Evolutionary conservation across 37 sponge, comb jelly and placozoan species (phyloP).

Genomic region (Crambe crambe): DNA sequence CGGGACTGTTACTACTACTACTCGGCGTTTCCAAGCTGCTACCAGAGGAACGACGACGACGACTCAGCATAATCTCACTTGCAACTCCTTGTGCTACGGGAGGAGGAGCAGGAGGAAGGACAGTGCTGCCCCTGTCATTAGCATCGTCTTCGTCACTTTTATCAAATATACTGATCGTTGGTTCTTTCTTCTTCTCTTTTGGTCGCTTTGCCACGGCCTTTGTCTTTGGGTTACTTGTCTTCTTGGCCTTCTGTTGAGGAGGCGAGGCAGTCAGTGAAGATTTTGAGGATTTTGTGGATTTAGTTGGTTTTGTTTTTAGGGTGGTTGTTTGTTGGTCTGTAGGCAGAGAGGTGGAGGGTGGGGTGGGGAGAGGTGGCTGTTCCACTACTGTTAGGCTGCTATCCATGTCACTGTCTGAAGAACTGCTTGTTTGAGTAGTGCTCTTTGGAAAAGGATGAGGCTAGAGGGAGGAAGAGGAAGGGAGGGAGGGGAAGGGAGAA

Average conservation of each 20-base stretch:
- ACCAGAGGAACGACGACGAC: not conserved
- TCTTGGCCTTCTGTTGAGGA: no score
- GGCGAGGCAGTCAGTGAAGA: no score
- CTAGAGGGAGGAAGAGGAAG: not conserved
- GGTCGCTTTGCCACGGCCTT: not conserved
- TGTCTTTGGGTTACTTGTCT: not conserved
- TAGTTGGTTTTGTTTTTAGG: no score
- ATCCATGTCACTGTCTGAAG: conserved; percentile 2
- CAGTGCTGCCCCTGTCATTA: not conserved
- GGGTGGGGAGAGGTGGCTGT: not conserved
- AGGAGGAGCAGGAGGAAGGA: not conserved
- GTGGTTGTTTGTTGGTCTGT: not conserved
- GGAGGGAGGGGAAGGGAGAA: not conserved
- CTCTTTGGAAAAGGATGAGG: no score
- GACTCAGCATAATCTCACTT: not conserved
- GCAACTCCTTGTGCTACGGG: not conserved
- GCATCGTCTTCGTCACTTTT: not conserved
- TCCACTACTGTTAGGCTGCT: conserved; percentile 9
- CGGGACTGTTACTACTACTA: not conserved
- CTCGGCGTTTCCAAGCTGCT: not conserved
- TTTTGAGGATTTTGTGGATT: no score
- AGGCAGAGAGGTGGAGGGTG: not conserved
- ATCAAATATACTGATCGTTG: not conserved
- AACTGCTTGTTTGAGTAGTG: not conserved
- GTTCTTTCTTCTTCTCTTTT: not conserved